phyloP scores from a whole-genome alignment of 2,113 vertebrate genomes.

The Promerops cafer region DNA sequence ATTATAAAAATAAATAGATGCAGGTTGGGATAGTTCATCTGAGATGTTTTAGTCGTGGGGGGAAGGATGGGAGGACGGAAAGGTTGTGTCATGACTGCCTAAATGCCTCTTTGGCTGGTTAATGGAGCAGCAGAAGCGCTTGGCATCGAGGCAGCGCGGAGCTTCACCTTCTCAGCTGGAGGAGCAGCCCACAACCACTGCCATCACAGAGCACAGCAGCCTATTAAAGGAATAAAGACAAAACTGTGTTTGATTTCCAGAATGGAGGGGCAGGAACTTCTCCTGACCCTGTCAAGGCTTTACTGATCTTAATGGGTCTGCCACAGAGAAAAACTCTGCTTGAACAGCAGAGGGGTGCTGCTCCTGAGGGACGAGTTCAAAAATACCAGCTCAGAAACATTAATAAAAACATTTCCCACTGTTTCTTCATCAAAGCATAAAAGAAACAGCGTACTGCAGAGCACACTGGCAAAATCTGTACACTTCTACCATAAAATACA shows the following conservation, averaged over 20 bases:
- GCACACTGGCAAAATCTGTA: background rate
- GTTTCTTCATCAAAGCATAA: background rate
- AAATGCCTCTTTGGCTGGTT: background rate
- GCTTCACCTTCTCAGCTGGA: conserved; percentile 1
- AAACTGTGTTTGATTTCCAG: background rate
- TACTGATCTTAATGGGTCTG: conserved; percentile 19
- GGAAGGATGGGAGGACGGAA: background rate
- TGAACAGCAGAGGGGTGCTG: background rate
- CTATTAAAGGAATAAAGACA: conserved; percentile 11
- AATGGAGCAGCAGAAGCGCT: background rate
- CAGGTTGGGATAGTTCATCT: background rate
- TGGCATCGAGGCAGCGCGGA: background rate
- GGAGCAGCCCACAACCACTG: background rate
- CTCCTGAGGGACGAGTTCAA: background rate
- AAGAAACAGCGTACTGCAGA: background rate
- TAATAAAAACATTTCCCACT: conserved; percentile 13
- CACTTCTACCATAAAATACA: background rate
- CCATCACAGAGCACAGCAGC: accelerated
- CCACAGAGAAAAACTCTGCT: conserved; percentile 9
- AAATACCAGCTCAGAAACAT: background rate
- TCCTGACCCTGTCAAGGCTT: background rate
- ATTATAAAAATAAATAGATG: too few relatives aligned
- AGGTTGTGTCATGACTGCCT: background rate
- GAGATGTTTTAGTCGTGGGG: background rate
- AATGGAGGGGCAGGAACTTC: background rate